These are phyloP conservation scores for Physocephala rufipes DNA, from an alignment of 2,888 invertebrate genomes.

Conservation along the genomic window DNA sequence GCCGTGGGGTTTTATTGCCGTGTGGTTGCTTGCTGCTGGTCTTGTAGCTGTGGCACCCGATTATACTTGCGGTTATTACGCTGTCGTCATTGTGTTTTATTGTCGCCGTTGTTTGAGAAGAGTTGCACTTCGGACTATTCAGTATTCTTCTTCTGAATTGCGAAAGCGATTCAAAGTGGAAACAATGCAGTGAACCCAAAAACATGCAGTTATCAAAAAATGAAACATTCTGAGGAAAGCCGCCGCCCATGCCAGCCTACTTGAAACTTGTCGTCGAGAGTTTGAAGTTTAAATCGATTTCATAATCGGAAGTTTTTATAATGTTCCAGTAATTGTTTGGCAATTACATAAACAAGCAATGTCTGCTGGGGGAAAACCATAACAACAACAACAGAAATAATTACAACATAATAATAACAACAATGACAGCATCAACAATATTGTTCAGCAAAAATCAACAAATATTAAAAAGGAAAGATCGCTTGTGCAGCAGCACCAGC, in stretches of 20 bases:
- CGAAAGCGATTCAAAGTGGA: slow-evolving; percentile 8
- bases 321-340: slow-evolving; percentile 2
- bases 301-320: slow-evolving; percentile 8
- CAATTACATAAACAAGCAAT: background rate
- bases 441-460: background rate
- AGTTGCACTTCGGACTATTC: background rate
- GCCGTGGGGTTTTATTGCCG: slow-evolving; percentile 37
- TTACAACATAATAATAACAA: slow-evolving; percentile 21
- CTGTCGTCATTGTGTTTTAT: background rate
- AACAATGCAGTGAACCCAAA: slow-evolving; percentile 3
- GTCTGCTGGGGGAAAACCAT: slow-evolving; percentile 12
- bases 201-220: slow-evolving; percentile 9
- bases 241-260: background rate
- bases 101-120: background rate
- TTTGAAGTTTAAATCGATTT: slow-evolving; percentile 9
- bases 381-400: slow-evolving; percentile 36
- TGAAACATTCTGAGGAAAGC: background rate
- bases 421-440: slow-evolving; percentile 25
- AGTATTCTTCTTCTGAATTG: slow-evolving; percentile 6
- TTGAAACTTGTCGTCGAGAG: background rate
- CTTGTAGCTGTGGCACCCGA: slow-evolving; percentile 22
- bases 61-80: slow-evolving; percentile 40
- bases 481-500: slow-evolving; percentile 3
- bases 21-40: slow-evolving; percentile 16
- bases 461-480: background rate